Percentiles rank a stretch among this genome's conserved stretches.
Conservation (phyloP, 2,113 vertebrate genomes). For the Ibidorhyncha struthersii region DNA sequence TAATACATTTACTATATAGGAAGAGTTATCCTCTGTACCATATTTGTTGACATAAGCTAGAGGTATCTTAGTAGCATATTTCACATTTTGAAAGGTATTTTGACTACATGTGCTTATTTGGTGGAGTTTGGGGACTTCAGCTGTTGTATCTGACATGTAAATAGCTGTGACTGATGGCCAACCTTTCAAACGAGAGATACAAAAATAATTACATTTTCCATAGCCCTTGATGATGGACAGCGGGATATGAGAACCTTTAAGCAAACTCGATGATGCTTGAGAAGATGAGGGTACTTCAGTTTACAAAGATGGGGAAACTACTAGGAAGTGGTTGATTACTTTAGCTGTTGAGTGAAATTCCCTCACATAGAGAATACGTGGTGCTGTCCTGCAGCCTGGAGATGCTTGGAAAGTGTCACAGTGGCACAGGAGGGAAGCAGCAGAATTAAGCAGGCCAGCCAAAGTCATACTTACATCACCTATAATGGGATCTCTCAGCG, state of each 20-base stretch:
- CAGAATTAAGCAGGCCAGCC: not conserved
- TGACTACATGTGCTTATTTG: not conserved
- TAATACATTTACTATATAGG: not conserved
- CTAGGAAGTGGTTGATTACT: not conserved
- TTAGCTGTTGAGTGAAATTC: not conserved
- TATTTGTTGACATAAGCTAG: not conserved
- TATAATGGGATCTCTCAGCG: not conserved
- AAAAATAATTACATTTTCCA: not conserved
- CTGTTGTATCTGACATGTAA: not conserved
- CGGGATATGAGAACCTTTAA: not conserved
- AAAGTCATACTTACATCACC: not conserved
- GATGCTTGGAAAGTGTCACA: not conserved
- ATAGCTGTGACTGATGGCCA: not conserved
- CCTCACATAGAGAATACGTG: not conserved
- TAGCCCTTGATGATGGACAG: not conserved
- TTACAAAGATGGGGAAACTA: not conserved
- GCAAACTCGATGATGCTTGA: not conserved
- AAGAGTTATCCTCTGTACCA: not conserved
- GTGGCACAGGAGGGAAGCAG: not conserved
- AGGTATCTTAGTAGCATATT: not conserved
- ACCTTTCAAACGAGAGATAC: not conserved
- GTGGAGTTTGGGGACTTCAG: not conserved
- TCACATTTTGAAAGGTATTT: constrained; percentile 3
- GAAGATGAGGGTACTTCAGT: not conserved
- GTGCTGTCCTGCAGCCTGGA: not conserved